phyloP scores from a whole-genome alignment of 2,888 invertebrate genomes.

The Syritta pipiens region DNA sequence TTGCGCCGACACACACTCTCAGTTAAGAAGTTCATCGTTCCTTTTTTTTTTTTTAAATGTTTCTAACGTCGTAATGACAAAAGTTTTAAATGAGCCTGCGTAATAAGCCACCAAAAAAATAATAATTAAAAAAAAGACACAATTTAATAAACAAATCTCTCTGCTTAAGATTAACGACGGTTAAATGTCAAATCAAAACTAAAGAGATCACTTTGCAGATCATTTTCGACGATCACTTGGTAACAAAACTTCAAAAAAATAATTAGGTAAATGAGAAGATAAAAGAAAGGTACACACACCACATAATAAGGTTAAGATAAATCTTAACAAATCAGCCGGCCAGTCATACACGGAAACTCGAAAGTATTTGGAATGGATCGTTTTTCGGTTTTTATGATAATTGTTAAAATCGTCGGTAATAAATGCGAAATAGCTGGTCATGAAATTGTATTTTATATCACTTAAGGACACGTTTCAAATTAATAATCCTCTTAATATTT shows the following conservation, averaged over 20 bases:
- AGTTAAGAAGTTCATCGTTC: too few relatives aligned
- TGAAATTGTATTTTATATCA: conserved; percentile 29
- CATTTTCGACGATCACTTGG: background rate
- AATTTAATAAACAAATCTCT: too few relatives aligned
- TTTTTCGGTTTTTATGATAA: conserved; percentile 27
- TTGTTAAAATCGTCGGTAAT: conserved; percentile 33
- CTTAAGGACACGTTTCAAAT: background rate
- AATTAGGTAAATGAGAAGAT: background rate
- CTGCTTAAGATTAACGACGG: too few relatives aligned
- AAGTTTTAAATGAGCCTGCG: too few relatives aligned
- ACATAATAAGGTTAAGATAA: conserved; percentile 65
- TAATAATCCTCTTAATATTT: background rate
- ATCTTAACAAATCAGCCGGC: conserved; percentile 59
- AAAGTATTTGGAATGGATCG: conserved; percentile 34
- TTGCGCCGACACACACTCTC: too few relatives aligned
- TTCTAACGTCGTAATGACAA: too few relatives aligned
- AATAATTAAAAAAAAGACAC: too few relatives aligned
- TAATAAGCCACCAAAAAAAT: too few relatives aligned
- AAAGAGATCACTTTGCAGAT: background rate
- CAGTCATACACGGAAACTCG: conserved; percentile 37
- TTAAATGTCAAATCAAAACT: too few relatives aligned
- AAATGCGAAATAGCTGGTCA: conserved; percentile 40
- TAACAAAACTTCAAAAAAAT: background rate
- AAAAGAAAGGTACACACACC: conserved; percentile 62
- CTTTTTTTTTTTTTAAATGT: too few relatives aligned